Evolutionary conservation across 2,888 invertebrate species (phyloP).

Genomic region (Drosophila ustulata): DNA sequence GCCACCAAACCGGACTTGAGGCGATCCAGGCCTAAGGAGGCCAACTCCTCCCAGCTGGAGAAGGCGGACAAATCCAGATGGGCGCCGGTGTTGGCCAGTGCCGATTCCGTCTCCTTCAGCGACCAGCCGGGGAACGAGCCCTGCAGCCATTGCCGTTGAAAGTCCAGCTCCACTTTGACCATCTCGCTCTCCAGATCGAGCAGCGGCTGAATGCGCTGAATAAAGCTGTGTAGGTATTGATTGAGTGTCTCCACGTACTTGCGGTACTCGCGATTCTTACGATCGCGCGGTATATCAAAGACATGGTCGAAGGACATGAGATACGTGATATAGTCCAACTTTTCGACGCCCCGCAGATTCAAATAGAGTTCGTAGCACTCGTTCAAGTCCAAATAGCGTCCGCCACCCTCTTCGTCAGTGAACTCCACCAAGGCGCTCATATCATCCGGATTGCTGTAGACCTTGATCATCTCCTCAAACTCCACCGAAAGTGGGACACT

Average conservation of each 20-base stretch:
- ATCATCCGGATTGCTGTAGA: conserved; percentile 95
- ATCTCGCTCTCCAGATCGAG: conserved; percentile 93
- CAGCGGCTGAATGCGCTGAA: conserved; percentile 93
- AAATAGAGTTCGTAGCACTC: conserved; percentile 98
- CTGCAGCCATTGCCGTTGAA: conserved; percentile 94
- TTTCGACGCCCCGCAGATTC: conserved; percentile 98
- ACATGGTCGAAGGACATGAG: conserved; percentile 97
- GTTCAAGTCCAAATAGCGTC: conserved; percentile 98
- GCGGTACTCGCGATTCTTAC: conserved; percentile 94
- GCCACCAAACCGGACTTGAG: conserved; percentile 99
- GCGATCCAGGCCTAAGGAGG: conserved; percentile 97
- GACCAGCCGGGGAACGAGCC: conserved; percentile 98
- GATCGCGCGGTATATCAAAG: conserved; percentile 96
- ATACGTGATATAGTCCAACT: conserved; percentile 98
- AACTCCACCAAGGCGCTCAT: conserved; percentile 96
- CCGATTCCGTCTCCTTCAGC: conserved; percentile 97
- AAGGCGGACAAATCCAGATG: conserved; percentile 99
- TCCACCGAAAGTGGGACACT: conserved; percentile 98
- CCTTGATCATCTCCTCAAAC: conserved; percentile 96
- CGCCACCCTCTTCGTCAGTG: conserved; percentile 99
- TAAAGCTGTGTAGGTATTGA: conserved; percentile 94
- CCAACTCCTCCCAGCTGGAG: conserved; percentile 98
- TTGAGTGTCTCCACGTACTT: conserved; percentile 93
- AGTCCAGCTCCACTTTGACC: conserved; percentile 91
- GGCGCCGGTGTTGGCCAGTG: conserved; percentile 96